A percentile compares a stretch with the other conserved stretches of the same genome.
Evolutionary conservation across 2,888 invertebrate species (phyloP).

Genomic region (Pseudococcus jackbeardsleyi): DNA sequence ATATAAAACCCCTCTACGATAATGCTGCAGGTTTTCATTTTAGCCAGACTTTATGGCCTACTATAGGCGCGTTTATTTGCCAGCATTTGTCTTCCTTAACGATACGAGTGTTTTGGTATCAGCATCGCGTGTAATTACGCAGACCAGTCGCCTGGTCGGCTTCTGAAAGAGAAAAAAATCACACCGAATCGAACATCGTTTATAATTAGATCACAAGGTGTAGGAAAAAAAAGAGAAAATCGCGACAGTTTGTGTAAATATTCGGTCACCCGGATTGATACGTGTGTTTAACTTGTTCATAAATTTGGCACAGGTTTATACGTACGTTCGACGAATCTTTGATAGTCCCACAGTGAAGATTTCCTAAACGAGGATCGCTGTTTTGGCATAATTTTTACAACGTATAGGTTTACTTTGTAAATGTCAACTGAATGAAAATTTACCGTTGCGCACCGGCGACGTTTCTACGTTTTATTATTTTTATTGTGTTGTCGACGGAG

Average conservation of each 20-base stretch:
- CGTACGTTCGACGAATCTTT: not conserved
- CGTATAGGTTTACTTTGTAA: conserved; percentile 23
- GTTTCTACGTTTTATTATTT: not conserved
- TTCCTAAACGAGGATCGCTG: not conserved
- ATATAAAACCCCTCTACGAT: not conserved
- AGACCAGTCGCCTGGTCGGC: not conserved
- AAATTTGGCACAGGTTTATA: not conserved
- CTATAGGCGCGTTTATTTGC: not conserved
- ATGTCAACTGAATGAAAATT: conserved; percentile 33
- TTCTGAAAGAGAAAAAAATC: not conserved
- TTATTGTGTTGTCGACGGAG: not conserved
- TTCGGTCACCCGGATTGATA: not conserved
- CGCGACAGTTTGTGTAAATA: not conserved
- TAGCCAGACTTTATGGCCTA: not conserved
- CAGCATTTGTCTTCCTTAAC: conserved; percentile 14
- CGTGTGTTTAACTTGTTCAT: not conserved
- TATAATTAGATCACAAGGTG: not conserved
- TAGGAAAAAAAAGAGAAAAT: not conserved
- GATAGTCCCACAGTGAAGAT: not conserved
- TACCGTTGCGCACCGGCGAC: not conserved
- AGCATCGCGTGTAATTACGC: not conserved
- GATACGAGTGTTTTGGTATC: conserved; percentile 1
- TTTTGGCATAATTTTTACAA: conserved; percentile 33
- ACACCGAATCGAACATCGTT: not conserved
- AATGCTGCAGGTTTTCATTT: not conserved